A percentile compares a stretch with the other conserved stretches of the same genome.
Conservation (phyloP, 2,797 vertebrate genomes). For the Tapirus indicus region DNA sequence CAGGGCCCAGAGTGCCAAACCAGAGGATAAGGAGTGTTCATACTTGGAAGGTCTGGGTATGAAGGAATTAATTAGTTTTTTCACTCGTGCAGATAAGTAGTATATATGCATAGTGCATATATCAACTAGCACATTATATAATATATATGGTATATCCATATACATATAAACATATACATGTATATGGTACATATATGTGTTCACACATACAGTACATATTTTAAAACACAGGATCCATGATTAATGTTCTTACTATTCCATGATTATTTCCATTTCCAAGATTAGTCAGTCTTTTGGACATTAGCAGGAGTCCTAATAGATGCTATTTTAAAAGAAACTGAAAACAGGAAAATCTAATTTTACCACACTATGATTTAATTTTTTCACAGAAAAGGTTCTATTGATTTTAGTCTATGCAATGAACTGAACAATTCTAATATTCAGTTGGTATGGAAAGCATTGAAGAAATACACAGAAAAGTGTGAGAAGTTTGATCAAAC, state of each 20-base stretch:
- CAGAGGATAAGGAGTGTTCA: accelerated
- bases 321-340: conserved; percentile 2
- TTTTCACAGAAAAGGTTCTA: neutral
- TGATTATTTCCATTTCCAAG: neutral
- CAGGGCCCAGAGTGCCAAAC: neutral
- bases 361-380: neutral
- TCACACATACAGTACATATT: neutral
- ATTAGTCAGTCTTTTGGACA: neutral
- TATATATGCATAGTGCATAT: neutral
- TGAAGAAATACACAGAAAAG: neutral
- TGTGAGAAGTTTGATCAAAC: neutral
- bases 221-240: neutral
- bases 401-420: conserved; percentile 9
- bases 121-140: no score
- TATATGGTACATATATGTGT: neutral
- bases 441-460: neutral
- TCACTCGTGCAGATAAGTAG: neutral
- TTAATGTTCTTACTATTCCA: neutral
- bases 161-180: accelerated
- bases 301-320: neutral
- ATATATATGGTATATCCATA: no score
- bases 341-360: conserved; percentile 32
- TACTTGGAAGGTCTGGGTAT: no score
- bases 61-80: neutral
- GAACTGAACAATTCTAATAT: conserved; percentile 8